Evolutionary conservation across 2,888 invertebrate species (phyloP).

Genomic region (Reticulitermes lucifugus): DNA sequence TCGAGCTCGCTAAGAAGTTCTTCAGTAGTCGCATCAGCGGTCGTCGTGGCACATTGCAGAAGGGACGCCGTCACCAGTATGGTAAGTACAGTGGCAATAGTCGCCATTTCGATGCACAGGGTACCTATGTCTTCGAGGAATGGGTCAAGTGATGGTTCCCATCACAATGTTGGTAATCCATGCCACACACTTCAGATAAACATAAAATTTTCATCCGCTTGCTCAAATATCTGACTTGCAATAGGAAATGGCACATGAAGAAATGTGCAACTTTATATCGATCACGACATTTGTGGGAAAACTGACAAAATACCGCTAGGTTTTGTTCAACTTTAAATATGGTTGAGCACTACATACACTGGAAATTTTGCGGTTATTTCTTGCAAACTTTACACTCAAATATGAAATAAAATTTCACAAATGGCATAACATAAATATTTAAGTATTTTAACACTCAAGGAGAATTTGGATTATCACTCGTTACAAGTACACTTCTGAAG

Average conservation of each 20-base stretch:
- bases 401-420: background rate
- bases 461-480: background rate
- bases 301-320: background rate
- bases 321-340: background rate
- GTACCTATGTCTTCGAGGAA: background rate
- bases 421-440: background rate
- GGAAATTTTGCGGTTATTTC: background rate
- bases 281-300: background rate
- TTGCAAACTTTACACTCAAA: background rate
- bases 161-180: background rate
- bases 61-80: background rate
- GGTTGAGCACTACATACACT: background rate
- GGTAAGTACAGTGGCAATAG: background rate
- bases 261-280: background rate
- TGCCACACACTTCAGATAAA: background rate
- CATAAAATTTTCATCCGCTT: background rate
- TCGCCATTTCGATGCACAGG: constrained; percentile 13
- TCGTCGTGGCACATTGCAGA: constrained; percentile 23
- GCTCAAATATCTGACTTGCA: background rate
- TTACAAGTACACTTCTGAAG: background rate
- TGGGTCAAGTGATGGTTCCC: background rate
- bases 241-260: background rate
- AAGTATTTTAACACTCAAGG: background rate
- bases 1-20: constrained; percentile 53
- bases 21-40: constrained; percentile 49